Conservation (phyloP, 2,888 invertebrate species). For the Nineta flava region DNA sequence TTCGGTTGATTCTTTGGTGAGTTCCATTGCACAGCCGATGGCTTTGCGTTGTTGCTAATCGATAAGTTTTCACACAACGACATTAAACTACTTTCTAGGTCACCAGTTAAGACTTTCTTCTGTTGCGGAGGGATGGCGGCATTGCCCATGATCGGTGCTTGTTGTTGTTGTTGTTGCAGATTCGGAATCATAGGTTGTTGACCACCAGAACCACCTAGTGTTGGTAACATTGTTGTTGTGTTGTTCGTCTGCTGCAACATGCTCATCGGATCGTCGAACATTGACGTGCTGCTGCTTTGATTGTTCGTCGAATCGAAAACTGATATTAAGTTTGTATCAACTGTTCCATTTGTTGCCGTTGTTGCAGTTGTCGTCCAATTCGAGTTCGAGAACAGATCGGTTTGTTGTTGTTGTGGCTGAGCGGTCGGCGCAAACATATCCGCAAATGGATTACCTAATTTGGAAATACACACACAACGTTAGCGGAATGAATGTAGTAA, state of each 20-base stretch:
- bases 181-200: too few species aligned
- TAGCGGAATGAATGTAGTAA: too few species aligned
- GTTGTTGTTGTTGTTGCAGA: neutral
- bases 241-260: neutral
- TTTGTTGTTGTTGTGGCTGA: neutral
- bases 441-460: constrained; percentile 77
- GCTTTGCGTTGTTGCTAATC: constrained; percentile 50
- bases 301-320: neutral
- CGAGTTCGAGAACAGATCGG: neutral
- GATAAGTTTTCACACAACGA: constrained; percentile 85
- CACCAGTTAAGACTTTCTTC: constrained; percentile 65
- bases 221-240: too few species aligned
- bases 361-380: neutral
- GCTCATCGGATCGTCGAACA: neutral
- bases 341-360: neutral
- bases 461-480: too few species aligned
- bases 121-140: constrained; percentile 9
- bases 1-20: constrained; percentile 56
- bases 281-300: neutral
- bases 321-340: neutral
- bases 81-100: constrained; percentile 86
- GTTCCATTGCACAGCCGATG: constrained; percentile 67
- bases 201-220: too few species aligned
- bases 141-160: neutral
- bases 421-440: constrained; percentile 37